Evolutionary conservation across 2,797 vertebrate species (phyloP).

Genomic region (Psittacula derbiana): DNA sequence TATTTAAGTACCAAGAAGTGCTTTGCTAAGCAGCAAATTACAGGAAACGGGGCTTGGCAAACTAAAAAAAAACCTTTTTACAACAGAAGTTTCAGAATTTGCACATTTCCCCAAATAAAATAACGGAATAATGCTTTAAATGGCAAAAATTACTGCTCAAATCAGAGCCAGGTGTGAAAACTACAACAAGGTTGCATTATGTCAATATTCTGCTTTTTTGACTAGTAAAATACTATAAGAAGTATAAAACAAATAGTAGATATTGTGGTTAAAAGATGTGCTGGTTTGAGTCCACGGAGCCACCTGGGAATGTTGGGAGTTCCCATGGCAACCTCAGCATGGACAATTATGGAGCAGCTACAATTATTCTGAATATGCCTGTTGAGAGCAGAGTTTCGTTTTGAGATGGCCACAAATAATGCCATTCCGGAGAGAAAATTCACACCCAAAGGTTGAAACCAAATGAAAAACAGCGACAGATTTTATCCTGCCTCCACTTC

Average conservation of each 20-base stretch:
- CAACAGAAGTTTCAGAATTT: background rate
- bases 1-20: background rate
- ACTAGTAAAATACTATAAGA: background rate
- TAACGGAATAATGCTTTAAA: background rate
- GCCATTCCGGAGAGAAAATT: conserved; percentile 19
- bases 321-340: conserved; percentile 66
- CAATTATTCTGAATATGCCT: conserved; percentile 40
- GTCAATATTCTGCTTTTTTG: background rate
- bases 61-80: background rate
- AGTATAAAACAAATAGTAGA: background rate
- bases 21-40: background rate
- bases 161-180: background rate
- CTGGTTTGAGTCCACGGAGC: conserved; percentile 33
- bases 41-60: background rate
- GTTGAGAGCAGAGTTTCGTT: conserved; percentile 17
- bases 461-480: conserved; percentile 41
- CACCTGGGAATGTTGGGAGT: conserved; percentile 46
- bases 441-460: background rate
- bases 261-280: conserved; percentile 9
- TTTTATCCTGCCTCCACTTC: conserved; percentile 59
- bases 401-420: conserved; percentile 43
- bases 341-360: conserved; percentile 52
- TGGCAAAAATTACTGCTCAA: background rate
- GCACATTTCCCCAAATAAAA: background rate
- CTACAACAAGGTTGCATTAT: background rate